These are phyloP conservation scores for Thumatha senex DNA, from an alignment of 2,888 invertebrate species.

Conservation along the genomic window DNA sequence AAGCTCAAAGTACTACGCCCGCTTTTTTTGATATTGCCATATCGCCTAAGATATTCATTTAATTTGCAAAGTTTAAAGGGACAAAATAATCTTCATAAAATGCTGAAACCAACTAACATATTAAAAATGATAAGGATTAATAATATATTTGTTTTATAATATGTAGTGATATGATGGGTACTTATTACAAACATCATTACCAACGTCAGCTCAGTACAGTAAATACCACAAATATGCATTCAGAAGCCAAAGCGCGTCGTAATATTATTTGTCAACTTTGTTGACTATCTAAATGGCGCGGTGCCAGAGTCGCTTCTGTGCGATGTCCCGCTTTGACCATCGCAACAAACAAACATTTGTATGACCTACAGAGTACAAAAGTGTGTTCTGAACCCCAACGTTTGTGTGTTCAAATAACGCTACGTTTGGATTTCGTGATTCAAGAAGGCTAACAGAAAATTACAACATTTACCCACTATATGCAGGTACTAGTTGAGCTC, in stretches of 20 bases:
- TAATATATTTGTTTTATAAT: not conserved
- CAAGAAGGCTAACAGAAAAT: no score
- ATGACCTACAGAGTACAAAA: conserved; percentile 4
- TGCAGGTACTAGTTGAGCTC: no score
- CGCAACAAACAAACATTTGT: conserved; percentile 10
- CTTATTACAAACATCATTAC: not conserved
- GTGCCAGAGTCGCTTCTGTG: conserved; percentile 1
- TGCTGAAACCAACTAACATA: no score
- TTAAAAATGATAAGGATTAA: no score
- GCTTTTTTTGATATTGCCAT: no score
- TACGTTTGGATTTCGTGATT: not conserved
- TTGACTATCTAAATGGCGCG: conserved; percentile 10
- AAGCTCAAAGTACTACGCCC: no score
- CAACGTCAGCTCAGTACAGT: no score
- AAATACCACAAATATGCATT: no score
- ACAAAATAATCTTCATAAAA: no score
- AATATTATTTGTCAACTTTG: conserved; percentile 8
- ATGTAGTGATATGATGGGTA: not conserved
- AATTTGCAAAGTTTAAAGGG: no score
- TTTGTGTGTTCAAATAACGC: conserved; percentile 2
- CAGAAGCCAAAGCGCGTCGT: not conserved
- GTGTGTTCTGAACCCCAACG: not conserved
- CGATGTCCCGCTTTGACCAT: conserved; percentile 9
- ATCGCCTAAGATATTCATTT: no score
- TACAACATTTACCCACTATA: no score